A percentile compares a stretch with the other conserved stretches of the same genome.
phyloP scores from a whole-genome alignment of 2,888 invertebrate species.

The Drosophila tanythrix region DNA sequence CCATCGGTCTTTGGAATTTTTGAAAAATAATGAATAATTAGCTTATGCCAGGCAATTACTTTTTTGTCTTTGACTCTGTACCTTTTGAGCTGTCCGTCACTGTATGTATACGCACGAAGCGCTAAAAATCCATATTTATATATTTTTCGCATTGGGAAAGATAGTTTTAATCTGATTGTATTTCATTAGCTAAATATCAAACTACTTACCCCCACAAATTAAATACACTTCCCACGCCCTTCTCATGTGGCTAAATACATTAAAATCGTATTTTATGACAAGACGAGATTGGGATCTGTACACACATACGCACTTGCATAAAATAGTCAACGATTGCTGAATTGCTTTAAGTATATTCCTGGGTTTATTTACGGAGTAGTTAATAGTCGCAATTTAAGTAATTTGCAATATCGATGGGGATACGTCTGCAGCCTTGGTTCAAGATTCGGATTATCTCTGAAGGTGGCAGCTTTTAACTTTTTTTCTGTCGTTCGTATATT shows the following conservation, averaged over 20 bases:
- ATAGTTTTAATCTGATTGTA: neutral
- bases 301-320: neutral
- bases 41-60: too few relatives aligned
- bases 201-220: neutral
- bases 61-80: too few relatives aligned
- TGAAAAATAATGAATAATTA: too few relatives aligned
- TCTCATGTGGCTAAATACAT: neutral
- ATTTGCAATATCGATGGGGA: constrained; percentile 67
- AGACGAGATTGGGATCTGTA: neutral
- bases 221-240: neutral
- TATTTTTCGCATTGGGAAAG: neutral
- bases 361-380: neutral
- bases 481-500: constrained; percentile 44
- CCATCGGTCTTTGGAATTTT: too few relatives aligned
- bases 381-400: constrained; percentile 36
- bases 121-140: neutral
- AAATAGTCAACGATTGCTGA: neutral
- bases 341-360: neutral
- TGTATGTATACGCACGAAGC: neutral
- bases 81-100: too few relatives aligned
- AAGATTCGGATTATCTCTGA: constrained; percentile 50
- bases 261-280: neutral
- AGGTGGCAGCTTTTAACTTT: constrained; percentile 45
- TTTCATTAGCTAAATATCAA: neutral
- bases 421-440: constrained; percentile 54